Base-by-base conservation (phyloP, 2,113 vertebrate species). In the Engystomops pustulosus region DNA sequence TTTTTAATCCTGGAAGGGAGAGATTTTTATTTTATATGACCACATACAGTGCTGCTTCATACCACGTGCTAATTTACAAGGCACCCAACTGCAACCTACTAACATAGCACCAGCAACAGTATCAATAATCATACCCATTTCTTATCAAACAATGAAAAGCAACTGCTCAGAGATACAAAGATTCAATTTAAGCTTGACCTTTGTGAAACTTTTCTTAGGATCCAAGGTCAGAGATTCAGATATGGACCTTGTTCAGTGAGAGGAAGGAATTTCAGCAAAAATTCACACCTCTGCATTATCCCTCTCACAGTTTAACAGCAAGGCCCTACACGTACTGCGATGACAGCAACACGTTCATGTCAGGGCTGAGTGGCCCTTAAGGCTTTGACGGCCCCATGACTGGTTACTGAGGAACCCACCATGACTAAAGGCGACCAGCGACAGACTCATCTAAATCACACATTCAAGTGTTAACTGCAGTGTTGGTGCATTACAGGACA, bases 281-380 rank as follows among this genome's bases (percentile, higher is more conserved):
- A 60, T 78, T 78, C 51, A 78, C 75, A 78, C 75, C 51, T 78
- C 51, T 65, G 83, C 38, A 80, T 89, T 89, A 88, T 86, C 89
- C 12, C 90, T 91, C 90, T 91, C 89, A 91, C 89, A 91, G 87
- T 79, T 86, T 86, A 87, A 88, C 88, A 87, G 87, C 88, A 86
- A 47, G 44, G 87, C 86, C 87, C 86, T 79, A 87, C 8, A 69
- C 85, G 81, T 47, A 81, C 85, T 1, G 76, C 55, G 80, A 81
- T 49, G 76, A 71, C 83, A 75, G 83, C 72, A 51, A 55, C 67
- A 45, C 82, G 69, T 75, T 81, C 74, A 78, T 44, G 51, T 49
- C 45, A 62, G 84, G 1, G 6, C 82, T 1, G 86, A 84, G 82
- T 81, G 51, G 53, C 75, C 36, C 75, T 60, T 41, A 32, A 27